Conservation (phyloP, 2,113 vertebrate genomes). For the Paracanthobrama guichenoti region DNA sequence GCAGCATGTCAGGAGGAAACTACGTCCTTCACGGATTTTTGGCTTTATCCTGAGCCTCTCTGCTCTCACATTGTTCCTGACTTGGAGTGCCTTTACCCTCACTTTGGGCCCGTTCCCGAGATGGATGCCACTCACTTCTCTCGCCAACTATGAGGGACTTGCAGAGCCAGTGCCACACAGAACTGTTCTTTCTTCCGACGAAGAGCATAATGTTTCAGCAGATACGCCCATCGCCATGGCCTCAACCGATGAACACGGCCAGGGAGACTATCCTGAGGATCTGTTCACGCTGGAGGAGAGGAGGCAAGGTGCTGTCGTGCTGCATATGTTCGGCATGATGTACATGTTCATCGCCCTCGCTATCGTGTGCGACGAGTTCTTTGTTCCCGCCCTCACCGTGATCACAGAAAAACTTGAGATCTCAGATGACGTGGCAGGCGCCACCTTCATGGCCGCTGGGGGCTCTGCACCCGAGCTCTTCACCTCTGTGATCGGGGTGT, state of each 20-base stretch:
- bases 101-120: conserved; percentile 68
- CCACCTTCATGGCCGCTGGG: conserved; percentile 98
- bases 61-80: conserved; percentile 83
- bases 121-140: conserved; percentile 45
- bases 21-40: conserved; percentile 83
- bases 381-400: conserved; percentile 94
- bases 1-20: conserved; percentile 83
- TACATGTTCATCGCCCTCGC: conserved; percentile 99
- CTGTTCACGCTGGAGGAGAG: conserved; percentile 87
- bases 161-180: conserved; percentile 75
- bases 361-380: conserved; percentile 97
- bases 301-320: conserved; percentile 82
- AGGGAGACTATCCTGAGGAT: conserved; percentile 91
- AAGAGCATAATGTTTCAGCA: conserved; percentile 65
- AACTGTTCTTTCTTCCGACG: conserved; percentile 84
- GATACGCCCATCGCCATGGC: conserved; percentile 68
- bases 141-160: conserved; percentile 37
- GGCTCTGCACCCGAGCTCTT: conserved; percentile 97
- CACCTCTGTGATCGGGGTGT: conserved; percentile 96
- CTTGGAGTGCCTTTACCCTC: conserved; percentile 89
- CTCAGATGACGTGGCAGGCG: conserved; percentile 97
- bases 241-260: conserved; percentile 65
- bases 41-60: conserved; percentile 84
- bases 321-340: conserved; percentile 94
- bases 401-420: conserved; percentile 93